These are phyloP conservation scores for Horisme vitalbata DNA, from an alignment of 2,888 invertebrate genomes.

Conservation along the genomic window DNA sequence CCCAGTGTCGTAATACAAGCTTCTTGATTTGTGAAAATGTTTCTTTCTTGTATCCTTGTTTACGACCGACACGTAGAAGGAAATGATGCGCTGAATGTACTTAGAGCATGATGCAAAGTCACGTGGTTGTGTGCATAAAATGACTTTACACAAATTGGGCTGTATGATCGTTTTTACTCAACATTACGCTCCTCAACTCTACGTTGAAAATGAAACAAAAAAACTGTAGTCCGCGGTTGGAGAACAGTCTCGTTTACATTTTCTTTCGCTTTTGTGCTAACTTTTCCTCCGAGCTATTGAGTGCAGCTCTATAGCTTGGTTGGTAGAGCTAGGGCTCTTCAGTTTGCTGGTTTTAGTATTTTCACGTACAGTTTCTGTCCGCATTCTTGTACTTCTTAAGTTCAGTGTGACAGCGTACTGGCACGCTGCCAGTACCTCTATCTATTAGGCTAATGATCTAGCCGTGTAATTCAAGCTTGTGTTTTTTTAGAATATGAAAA, in stretches of 20 bases:
- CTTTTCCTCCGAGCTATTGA: neutral
- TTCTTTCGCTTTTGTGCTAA: constrained; percentile 1
- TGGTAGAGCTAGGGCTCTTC: constrained; percentile 1
- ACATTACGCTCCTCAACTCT: too few relatives aligned
- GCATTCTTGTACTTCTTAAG: constrained; percentile 27
- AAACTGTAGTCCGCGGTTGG: too few relatives aligned
- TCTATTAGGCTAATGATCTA: constrained; percentile 33
- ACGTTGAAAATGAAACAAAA: too few relatives aligned
- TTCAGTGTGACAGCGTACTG: constrained; percentile 25
- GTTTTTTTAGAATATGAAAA: constrained; percentile 16
- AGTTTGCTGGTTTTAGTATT: constrained; percentile 5
- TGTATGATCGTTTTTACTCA: too few relatives aligned
- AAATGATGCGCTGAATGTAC: too few relatives aligned
- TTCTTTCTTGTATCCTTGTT: too few relatives aligned
- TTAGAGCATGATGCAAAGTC: neutral
- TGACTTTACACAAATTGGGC: neutral
- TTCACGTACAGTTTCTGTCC: constrained; percentile 19
- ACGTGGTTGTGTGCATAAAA: neutral
- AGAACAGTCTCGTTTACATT: too few relatives aligned
- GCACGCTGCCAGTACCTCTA: constrained; percentile 27
- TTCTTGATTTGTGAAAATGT: too few relatives aligned
- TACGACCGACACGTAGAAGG: too few relatives aligned
- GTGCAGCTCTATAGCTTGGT: neutral
- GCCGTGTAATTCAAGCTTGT: constrained; percentile 27
- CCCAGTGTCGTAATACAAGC: too few relatives aligned